A percentile compares a stretch with the other conserved stretches of the same genome.
phyloP scores from a whole-genome alignment of 2,888 invertebrate species.

The Patella caerulea region DNA sequence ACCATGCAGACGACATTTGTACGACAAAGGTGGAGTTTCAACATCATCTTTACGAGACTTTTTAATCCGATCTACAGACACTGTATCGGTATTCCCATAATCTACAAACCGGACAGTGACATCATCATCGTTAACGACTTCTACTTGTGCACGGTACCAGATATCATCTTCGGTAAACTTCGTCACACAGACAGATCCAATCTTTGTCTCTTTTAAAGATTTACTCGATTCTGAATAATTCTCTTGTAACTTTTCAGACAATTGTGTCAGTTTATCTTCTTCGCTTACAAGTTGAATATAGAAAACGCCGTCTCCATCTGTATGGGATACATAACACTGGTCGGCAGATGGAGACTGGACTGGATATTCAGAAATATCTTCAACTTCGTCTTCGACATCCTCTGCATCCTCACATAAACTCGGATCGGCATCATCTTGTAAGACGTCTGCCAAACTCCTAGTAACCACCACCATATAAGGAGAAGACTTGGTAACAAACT shows the following conservation, averaged over 20 bases:
- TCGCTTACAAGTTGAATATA: slow-evolving; percentile 47
- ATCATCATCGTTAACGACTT: slow-evolving; percentile 28
- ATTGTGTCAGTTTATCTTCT: slow-evolving; percentile 40
- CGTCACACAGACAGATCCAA: slow-evolving; percentile 49
- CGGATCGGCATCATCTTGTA: slow-evolving; percentile 27
- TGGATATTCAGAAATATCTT: slow-evolving; percentile 17
- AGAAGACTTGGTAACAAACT: slow-evolving; percentile 22
- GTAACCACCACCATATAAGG: slow-evolving; percentile 39
- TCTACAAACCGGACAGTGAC: slow-evolving; percentile 62
- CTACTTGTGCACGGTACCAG: slow-evolving; percentile 59
- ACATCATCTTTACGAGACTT: slow-evolving; percentile 26
- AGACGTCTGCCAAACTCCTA: slow-evolving; percentile 36
- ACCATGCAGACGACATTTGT: slow-evolving; percentile 44
- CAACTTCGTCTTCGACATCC: not conserved
- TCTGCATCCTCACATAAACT: slow-evolving; percentile 12
- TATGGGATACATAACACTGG: slow-evolving; percentile 43
- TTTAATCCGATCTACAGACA: slow-evolving; percentile 39
- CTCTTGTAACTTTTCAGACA: slow-evolving; percentile 39
- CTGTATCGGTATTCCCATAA: slow-evolving; percentile 63
- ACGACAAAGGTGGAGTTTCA: slow-evolving; percentile 41
- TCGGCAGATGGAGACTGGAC: slow-evolving; percentile 30
- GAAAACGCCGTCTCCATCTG: slow-evolving; percentile 45
- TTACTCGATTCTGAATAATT: slow-evolving; percentile 19
- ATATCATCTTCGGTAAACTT: slow-evolving; percentile 56
- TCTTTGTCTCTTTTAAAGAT: slow-evolving; percentile 1